phyloP scores from a whole-genome alignment of 2,113 vertebrate genomes.

The Paramormyrops kingsleyae region DNA sequence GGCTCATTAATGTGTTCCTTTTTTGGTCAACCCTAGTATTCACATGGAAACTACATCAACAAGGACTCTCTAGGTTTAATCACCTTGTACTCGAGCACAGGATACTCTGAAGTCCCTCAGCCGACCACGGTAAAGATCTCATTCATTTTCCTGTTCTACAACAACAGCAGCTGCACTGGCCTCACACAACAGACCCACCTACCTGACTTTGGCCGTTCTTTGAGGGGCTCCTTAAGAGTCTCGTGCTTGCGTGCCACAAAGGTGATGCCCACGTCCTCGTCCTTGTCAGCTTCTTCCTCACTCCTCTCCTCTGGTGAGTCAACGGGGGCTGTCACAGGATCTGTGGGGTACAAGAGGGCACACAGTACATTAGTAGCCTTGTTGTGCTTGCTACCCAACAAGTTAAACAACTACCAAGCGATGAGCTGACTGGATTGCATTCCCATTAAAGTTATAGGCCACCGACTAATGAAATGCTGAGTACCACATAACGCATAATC shows the following conservation, averaged over 20 bases:
- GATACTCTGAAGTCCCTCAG: neutral
- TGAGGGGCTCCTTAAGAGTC: conserved; percentile 59
- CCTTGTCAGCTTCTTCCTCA: conserved; percentile 69
- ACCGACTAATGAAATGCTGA: neutral
- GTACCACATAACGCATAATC: neutral
- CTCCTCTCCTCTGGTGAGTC: conserved; percentile 72
- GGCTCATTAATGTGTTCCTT: neutral
- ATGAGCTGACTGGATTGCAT: neutral
- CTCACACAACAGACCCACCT: conserved; percentile 17
- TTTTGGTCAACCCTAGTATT: neutral
- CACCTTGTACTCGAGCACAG: neutral
- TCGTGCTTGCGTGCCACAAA: conserved; percentile 76
- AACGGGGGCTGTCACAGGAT: conserved; percentile 64
- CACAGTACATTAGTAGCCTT: neutral
- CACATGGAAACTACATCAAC: neutral
- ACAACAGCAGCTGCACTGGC: neutral
- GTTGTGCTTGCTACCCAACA: neutral
- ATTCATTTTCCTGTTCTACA: neutral
- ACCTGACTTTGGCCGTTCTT: conserved; percentile 73
- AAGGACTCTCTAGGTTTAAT: neutral
- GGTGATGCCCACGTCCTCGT: conserved; percentile 85
- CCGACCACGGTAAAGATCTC: neutral
- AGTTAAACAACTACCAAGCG: neutral
- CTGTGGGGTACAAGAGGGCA: conserved; percentile 38
- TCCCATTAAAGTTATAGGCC: neutral